Evolutionary conservation across 2,797 vertebrate genomes (phyloP).

Genomic region (Notamacropus eugenii): DNA sequence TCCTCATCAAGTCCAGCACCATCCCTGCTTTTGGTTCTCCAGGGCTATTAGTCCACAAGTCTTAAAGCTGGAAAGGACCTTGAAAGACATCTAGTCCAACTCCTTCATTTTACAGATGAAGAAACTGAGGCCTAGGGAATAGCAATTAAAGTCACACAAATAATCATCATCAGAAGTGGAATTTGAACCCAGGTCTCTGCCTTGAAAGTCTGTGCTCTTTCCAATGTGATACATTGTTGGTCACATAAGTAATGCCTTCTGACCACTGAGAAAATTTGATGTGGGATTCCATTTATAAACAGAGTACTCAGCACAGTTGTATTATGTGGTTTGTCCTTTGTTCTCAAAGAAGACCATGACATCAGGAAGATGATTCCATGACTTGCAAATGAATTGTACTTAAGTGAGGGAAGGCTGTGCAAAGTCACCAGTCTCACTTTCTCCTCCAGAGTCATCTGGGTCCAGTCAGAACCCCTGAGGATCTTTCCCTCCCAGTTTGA

Average conservation of each 20-base stretch:
- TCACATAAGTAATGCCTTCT: not conserved
- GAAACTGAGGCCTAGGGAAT: not conserved
- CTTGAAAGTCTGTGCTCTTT: not conserved
- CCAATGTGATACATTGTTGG: not conserved
- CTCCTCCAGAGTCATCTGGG: no score
- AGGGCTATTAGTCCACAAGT: not conserved
- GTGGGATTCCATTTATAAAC: not conserved
- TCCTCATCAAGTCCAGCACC: not conserved
- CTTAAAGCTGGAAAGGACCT: not conserved
- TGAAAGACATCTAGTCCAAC: not conserved
- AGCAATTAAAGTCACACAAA: no score
- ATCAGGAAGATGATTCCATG: no score
- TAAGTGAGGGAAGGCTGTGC: no score
- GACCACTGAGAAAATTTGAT: not conserved
- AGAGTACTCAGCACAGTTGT: not conserved
- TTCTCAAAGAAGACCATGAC: no score
- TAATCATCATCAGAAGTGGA: not conserved
- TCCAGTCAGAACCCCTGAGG: no score
- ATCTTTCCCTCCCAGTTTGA: no score
- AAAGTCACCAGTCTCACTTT: no score
- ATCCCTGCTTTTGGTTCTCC: not conserved
- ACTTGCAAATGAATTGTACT: no score
- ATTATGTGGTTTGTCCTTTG: no score
- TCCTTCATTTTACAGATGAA: not conserved
- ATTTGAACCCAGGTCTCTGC: not conserved